Percentiles rank a stretch among this genome's conserved stretches.
These are phyloP conservation scores for Drosophila hydei DNA, from an alignment of 1,140 invertebrate species.

Conservation along the genomic window DNA sequence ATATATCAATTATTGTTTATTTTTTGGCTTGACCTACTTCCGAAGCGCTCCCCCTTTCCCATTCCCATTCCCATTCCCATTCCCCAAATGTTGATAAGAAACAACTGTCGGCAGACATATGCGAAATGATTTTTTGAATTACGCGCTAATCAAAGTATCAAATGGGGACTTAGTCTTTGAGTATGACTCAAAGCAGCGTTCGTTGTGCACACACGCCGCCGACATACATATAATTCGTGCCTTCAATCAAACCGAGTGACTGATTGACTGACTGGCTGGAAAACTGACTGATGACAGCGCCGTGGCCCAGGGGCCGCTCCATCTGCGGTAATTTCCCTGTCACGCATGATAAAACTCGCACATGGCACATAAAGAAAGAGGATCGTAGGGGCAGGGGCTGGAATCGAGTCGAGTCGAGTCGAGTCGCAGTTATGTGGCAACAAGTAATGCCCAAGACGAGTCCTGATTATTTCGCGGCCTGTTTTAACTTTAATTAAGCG, in stretches of 20 bases:
- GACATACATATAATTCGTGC: conserved; percentile 64
- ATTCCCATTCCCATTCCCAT: no score
- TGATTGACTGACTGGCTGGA: conserved; percentile 29
- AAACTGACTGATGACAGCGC: conserved; percentile 46
- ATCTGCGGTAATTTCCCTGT: conserved; percentile 64
- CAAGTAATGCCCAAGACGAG: conserved; percentile 28
- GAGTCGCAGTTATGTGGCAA: conserved; percentile 21
- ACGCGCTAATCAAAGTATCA: conserved; percentile 61
- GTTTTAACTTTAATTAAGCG: conserved; percentile 77
- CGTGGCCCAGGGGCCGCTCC: conserved; percentile 27
- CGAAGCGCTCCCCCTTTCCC: no score
- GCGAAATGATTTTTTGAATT: conserved; percentile 45
- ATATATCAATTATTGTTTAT: neutral
- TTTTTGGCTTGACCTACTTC: conserved; percentile 47
- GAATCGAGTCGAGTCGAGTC: neutral
- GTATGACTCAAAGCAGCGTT: conserved; percentile 7
- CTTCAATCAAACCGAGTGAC: conserved; percentile 58
- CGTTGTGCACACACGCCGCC: conserved; percentile 19
- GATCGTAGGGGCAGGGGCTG: neutral
- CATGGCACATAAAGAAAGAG: conserved; percentile 60
- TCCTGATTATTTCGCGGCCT: conserved; percentile 69
- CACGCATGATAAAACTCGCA: conserved; percentile 66
- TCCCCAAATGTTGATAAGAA: conserved; percentile 14
- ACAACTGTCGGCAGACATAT: conserved; percentile 38
- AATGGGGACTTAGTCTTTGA: conserved; percentile 35